Evolutionary conservation across 2,888 invertebrate species (phyloP).

Genomic region (Myopa testacea): DNA sequence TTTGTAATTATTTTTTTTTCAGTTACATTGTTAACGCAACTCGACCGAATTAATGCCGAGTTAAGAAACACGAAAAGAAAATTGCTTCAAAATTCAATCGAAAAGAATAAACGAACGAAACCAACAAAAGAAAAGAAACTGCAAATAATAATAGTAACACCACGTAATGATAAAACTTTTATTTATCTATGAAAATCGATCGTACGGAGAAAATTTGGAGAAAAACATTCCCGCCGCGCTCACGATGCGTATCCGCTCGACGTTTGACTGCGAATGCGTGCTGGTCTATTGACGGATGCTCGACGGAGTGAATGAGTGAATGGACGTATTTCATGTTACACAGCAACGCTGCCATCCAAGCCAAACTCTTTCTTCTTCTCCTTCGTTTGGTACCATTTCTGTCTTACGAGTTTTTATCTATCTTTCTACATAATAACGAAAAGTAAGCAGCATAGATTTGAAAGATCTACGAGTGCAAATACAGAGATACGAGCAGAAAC

Average conservation of each 20-base stretch:
- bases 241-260: conserved; percentile 39
- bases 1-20: conserved; percentile 1
- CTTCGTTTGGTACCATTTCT: not conserved
- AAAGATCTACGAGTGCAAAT: too few species aligned
- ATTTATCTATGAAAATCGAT: not conserved
- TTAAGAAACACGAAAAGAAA: too few species aligned
- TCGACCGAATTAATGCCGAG: too few species aligned
- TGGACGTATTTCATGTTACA: too few species aligned
- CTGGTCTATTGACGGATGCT: conserved; percentile 32
- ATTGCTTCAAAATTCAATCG: too few species aligned
- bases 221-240: not conserved
- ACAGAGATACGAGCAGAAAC: too few species aligned
- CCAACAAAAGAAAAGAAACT: too few species aligned
- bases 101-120: too few species aligned
- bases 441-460: too few species aligned
- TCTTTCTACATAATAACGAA: not conserved
- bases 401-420: not conserved
- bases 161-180: too few species aligned
- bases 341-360: too few species aligned
- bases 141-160: too few species aligned
- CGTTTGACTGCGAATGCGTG: conserved; percentile 52
- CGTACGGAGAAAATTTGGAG: not conserved
- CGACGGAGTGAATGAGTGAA: conserved; percentile 7
- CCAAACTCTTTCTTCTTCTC: not conserved
- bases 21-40: not conserved